These are phyloP conservation scores for Heliconius charithonia DNA, from an alignment of 2,888 invertebrate genomes.

Conservation along the genomic window DNA sequence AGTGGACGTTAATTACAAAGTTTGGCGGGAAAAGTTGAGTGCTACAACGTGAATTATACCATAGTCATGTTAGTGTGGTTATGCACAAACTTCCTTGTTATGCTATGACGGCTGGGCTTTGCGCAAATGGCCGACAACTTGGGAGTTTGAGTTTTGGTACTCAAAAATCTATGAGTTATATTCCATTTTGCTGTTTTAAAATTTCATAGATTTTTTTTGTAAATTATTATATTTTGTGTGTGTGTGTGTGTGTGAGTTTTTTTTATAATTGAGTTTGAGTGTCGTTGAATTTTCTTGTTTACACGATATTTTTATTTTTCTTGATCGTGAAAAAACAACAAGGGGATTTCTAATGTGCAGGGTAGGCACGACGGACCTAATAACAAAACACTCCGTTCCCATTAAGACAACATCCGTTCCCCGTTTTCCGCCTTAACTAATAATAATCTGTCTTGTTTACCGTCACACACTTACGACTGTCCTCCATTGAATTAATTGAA, in stretches of 20 bases:
- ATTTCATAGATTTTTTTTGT: neutral
- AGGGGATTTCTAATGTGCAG: too few relatives aligned
- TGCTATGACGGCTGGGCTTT: conserved; percentile 13
- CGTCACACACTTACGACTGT: too few relatives aligned
- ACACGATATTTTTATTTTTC: too few relatives aligned
- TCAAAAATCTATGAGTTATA: neutral
- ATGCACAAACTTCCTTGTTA: conserved; percentile 62
- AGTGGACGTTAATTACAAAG: conserved; percentile 71
- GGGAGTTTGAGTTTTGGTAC: conserved; percentile 2
- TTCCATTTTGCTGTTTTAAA: neutral
- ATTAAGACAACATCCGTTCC: too few relatives aligned
- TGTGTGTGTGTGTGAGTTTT: too few relatives aligned
- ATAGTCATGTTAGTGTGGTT: conserved; percentile 63
- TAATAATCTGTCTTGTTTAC: too few relatives aligned
- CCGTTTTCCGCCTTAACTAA: too few relatives aligned
- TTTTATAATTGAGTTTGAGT: neutral
- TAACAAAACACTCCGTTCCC: too few relatives aligned
- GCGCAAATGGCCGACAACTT: conserved; percentile 25
- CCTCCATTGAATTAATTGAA: neutral
- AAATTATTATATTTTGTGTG: neutral
- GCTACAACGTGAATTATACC: conserved; percentile 59
- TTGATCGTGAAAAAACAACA: too few relatives aligned
- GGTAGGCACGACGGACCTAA: too few relatives aligned
- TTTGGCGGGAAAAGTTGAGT: conserved; percentile 64
- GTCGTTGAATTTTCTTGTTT: neutral